Evolutionary conservation across 2,888 invertebrate genomes (phyloP), one percentile per base, ranked within the genome.

Genomic region (Oscheius sp.): DNA sequence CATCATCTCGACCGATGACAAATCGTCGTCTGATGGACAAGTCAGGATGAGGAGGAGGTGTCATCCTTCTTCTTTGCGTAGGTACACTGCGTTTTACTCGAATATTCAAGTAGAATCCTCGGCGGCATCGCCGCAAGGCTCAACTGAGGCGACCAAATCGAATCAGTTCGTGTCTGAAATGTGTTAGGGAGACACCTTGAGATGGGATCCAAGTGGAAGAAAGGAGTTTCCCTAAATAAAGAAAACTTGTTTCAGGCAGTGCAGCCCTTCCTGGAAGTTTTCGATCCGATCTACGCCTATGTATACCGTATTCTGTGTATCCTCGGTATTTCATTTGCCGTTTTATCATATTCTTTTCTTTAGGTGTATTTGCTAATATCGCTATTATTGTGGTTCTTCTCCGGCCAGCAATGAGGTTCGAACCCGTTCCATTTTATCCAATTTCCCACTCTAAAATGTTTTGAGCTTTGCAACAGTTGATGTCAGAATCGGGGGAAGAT

Each of bases 301-400:
- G 66, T 80, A 63, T 80, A 82, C 71, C 73, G 75, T 17, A 62
- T 78, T 28, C 71, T 84, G 14, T 84, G 84, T 68, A 72, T 82
- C 47, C 41, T 81, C 59, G n/a, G n/a, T n/a, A n/a, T n/a, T n/a
- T n/a, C n/a, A n/a, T n/a, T n/a, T n/a, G n/a, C n/a, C n/a, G n/a
- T n/a, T n/a, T n/a, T n/a, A n/a, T n/a, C n/a, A n/a, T n/a, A n/a
- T n/a, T n/a, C n/a, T n/a, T n/a, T n/a, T n/a, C n/a, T n/a, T n/a
- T n/a, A n/a, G 85, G 84, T 24, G 84, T 84, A 17, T 72, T 84
- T 38, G 81, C 84, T 41, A 84, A 84, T 72, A 72, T 78, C 45
- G 78, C 80, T 41, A 79, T 82, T 47, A 71, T 76, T 45, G 70
- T 71, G 17, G 49, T 78, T 20, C 64, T 78, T 0, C 64, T 78